Percentiles rank a stretch among this genome's conserved stretches.
phyloP scores from a whole-genome alignment of 2,113 vertebrate genomes.

The Psettodes erumei region DNA sequence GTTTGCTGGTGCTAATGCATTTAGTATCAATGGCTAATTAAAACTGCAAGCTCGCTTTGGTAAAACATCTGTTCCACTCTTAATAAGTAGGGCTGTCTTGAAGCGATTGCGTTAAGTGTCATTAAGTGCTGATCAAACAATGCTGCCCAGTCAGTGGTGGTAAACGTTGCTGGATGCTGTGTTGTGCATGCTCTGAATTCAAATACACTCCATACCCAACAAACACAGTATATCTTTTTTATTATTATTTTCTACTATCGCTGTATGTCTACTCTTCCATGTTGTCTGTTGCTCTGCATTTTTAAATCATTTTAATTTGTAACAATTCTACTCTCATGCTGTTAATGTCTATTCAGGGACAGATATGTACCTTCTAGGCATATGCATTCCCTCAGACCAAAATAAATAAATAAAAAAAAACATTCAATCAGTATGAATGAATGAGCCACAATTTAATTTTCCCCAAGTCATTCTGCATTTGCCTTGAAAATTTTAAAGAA shows the following conservation, averaged over 20 bases:
- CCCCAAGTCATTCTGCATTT: background rate
- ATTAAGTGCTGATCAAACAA: slow-evolving; percentile 78
- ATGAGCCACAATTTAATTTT: background rate
- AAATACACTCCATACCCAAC: slow-evolving; percentile 4
- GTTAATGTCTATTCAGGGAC: background rate
- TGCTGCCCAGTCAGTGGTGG: slow-evolving; percentile 67
- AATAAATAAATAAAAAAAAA: no score
- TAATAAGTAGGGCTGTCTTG: slow-evolving; percentile 75
- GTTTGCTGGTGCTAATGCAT: slow-evolving; percentile 67
- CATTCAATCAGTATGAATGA: no score
- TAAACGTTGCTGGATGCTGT: slow-evolving; percentile 54
- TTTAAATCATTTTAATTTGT: background rate
- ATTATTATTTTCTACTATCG: background rate
- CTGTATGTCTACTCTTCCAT: background rate
- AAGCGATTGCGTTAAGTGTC: slow-evolving; percentile 78
- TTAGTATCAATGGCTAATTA: slow-evolving; percentile 81
- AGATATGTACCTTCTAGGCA: background rate
- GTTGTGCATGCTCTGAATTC: slow-evolving; percentile 45
- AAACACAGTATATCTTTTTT: background rate
- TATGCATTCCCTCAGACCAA: background rate
- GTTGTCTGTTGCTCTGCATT: background rate
- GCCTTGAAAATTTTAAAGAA: background rate
- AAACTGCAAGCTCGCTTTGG: slow-evolving; percentile 71
- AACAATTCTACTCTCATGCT: background rate
- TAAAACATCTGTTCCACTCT: slow-evolving; percentile 78